Base-by-base conservation (phyloP, 2,888 invertebrate species). In the Acleris emargana region DNA sequence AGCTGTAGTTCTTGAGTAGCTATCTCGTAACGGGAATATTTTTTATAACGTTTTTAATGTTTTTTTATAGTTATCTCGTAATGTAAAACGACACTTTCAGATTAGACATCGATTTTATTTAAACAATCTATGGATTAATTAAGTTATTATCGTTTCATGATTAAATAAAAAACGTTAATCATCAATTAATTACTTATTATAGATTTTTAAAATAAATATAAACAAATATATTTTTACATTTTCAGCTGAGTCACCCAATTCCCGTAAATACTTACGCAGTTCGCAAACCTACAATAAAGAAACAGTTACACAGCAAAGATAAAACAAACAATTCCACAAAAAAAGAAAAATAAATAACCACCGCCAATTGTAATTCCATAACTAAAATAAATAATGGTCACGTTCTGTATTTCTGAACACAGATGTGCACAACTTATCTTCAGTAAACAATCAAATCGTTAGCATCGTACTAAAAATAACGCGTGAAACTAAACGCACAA, bases 331-430 rank as follows among this genome's bases (percentile, higher is more conserved):
- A 45, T n/a, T n/a, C 22, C 11, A 25, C 32, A n/a, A 57, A 32
- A 58, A 18, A 5, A 38, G n/a, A 18, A 63, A 63, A 55, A 55
- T 43, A 60, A 60, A 60, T 54, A 59, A 54, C 67, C 45, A 32
- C 16, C 32, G 53, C 68, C 18, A 64, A 64, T 59, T 64, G 59
- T 63, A 63, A 69, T 69, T 67, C 66, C 68, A 69, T 66, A 71
- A 68, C 67, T 28, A 70, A 69, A 71, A 71, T 68, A 71, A 71
- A 71, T 69, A 70, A 70, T 62, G 25, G 47, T 58, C 51, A 51
- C 64, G 64, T 28, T 42, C 57, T 18, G 25, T 47, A 54, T 43
- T 57, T 28, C 51, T 4, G 28, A 42, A 45, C 18, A 38, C 60
- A 57, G 25, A 60, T 57, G 28, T 51, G 45, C 57, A 45, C 45